Evolutionary conservation across 1,140 invertebrate species (phyloP).

Genomic region (Dryas iulia): DNA sequence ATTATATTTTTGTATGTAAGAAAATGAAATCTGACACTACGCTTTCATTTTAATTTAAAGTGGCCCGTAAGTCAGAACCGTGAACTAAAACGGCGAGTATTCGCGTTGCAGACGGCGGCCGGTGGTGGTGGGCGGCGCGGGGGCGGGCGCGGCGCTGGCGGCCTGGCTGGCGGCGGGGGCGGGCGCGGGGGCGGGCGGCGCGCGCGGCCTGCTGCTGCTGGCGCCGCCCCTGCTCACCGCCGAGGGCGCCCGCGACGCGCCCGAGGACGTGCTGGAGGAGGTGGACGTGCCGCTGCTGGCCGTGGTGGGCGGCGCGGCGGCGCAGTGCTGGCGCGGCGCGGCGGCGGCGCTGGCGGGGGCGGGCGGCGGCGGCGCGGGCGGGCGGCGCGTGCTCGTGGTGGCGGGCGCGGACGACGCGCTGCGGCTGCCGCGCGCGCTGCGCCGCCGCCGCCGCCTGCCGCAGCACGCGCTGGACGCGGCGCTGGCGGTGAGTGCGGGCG

Average conservation of each 20-base stretch:
- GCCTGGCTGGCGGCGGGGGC: slow-evolving; percentile 12
- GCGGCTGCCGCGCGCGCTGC: slow-evolving; percentile 37
- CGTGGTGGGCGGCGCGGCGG: slow-evolving; percentile 77
- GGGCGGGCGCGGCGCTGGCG: slow-evolving; percentile 17
- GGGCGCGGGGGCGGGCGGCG: slow-evolving; percentile 4
- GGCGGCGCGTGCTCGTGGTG: slow-evolving; percentile 39
- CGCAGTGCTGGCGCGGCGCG: slow-evolving; percentile 44
- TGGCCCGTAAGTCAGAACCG: no score
- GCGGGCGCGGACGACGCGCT: slow-evolving; percentile 44
- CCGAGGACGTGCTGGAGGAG: slow-evolving; percentile 72
- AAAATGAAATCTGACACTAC: no score
- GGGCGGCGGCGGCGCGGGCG: slow-evolving; percentile 10
- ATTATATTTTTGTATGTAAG: no score
- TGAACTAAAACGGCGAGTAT: neutral
- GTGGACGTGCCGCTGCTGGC: slow-evolving; percentile 70
- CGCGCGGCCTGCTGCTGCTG: slow-evolving; percentile 37
- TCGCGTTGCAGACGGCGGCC: slow-evolving; percentile 13
- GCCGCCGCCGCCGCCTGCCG: slow-evolving; percentile 38
- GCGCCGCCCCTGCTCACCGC: slow-evolving; percentile 46
- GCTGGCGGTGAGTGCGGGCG: slow-evolving; percentile 26
- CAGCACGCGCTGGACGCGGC: slow-evolving; percentile 57
- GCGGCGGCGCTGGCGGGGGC: slow-evolving; percentile 29
- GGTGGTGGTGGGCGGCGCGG: slow-evolving; percentile 18
- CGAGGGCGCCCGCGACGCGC: slow-evolving; percentile 40
- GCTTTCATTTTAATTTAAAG: no score